Base-by-base conservation (phyloP, 2,888 invertebrate species). In the Phyllotreta striolata region DNA sequence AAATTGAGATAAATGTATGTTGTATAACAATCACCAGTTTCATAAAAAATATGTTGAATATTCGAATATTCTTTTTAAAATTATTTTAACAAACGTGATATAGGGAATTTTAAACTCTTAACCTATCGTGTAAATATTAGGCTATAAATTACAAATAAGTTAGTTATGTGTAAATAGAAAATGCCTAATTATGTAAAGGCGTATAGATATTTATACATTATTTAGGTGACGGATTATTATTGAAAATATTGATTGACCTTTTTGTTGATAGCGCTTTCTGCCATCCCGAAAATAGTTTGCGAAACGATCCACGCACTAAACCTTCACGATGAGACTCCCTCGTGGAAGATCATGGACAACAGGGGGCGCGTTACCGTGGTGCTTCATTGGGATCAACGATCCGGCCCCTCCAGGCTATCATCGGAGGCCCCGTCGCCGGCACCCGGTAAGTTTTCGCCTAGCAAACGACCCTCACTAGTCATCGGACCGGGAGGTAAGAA, bases 271-370 rank as follows among this genome's bases (percentile, higher is more conserved):
- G 96, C 94, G 78, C 94, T 96, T 85, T 92, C 94, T 82, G 94
- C 95, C 78, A 95, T 96, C 78, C 97, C 97, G 78, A 92, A 93
- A 86, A 96, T 96, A 87, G 95, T 96, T 84, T 96, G 95, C 89
- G 96, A 96, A 87, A 95, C 96, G 80, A 95, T 96, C 83, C 93
- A 94, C 87, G 94, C 95, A 74, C 86, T 96, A 86, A 94, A 95
- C 85, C 86, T 96, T 82, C 95, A 95, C 86, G 93, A 95, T 92
- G 95, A 95, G 85, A 94, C 95, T 82, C 95, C 96, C 81, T 94
- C 95, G 85, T 96, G 96, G 96, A 96, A 96, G 86, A 95, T 96
- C 86, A 95, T 95, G 95, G 96, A 96, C 90, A 95, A 95, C 89
- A 94, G 95, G 87, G 96, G 95, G 83, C 91, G 95, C 83, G 93